Evolutionary conservation across 2,888 invertebrate species (phyloP).

Genomic region (Himalopsyche japonica): DNA sequence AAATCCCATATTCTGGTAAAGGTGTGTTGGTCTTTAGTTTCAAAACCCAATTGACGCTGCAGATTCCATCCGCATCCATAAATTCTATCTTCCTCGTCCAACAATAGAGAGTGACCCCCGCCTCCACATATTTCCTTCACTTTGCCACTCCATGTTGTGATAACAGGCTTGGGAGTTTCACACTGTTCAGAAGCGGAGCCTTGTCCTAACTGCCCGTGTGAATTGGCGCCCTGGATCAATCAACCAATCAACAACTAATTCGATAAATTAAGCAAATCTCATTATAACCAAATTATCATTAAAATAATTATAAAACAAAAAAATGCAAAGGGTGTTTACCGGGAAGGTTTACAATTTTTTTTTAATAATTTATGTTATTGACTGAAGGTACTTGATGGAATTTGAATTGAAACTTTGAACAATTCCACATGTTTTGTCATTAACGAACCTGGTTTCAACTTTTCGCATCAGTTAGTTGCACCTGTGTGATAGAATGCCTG

Average conservation of each 20-base stretch:
- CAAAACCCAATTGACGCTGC: conserved; percentile 70
- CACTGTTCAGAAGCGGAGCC: conserved; percentile 70
- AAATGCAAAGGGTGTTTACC: too few relatives aligned
- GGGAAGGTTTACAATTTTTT: too few relatives aligned
- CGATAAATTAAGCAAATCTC: background rate
- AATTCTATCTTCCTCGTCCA: conserved; percentile 68
- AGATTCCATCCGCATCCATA: conserved; percentile 81
- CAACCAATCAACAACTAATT: too few relatives aligned
- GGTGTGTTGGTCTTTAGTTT: conserved; percentile 52
- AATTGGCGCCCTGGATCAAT: conserved; percentile 73
- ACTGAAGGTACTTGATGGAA: too few relatives aligned
- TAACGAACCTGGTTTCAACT: too few relatives aligned
- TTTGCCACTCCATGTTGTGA: conserved; percentile 52
- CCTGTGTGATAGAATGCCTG: too few relatives aligned
- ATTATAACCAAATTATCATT: too few relatives aligned
- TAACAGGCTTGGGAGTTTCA: conserved; percentile 58
- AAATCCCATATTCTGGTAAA: conserved; percentile 66
- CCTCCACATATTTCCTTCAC: conserved; percentile 72
- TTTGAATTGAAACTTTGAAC: too few relatives aligned
- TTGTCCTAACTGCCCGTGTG: conserved; percentile 78
- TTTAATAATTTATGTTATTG: too few relatives aligned
- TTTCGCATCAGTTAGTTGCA: too few relatives aligned
- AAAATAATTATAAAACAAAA: too few relatives aligned
- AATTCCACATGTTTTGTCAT: too few relatives aligned
- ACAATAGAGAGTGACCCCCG: conserved; percentile 74